Conservation (phyloP, 2,888 invertebrate species). For the Epiblema foenella region DNA sequence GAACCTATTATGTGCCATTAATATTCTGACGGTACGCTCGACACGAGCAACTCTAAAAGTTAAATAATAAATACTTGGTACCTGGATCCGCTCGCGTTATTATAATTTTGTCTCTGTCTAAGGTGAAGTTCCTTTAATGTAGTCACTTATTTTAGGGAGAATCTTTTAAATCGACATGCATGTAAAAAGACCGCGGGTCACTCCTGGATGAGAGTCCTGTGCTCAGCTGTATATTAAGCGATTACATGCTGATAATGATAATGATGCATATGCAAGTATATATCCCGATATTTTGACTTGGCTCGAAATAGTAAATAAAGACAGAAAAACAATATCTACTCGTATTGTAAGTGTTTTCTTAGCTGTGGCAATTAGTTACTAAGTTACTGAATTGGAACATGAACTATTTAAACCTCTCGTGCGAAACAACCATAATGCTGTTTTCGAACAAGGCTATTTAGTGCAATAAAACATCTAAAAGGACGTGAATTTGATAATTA, state of each 20-base stretch:
- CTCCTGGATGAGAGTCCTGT: too few relatives aligned
- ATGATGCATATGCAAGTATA: too few relatives aligned
- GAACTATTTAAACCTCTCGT: constrained; percentile 14
- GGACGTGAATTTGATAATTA: constrained; percentile 15
- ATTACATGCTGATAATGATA: too few relatives aligned
- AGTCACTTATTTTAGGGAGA: neutral
- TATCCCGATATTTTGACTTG: too few relatives aligned
- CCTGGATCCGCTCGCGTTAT: constrained; percentile 6
- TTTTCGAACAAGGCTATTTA: constrained; percentile 24
- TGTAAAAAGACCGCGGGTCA: too few relatives aligned
- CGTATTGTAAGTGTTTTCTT: too few relatives aligned
- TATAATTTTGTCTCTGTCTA: neutral
- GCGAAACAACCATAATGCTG: constrained; percentile 23
- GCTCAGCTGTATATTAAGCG: too few relatives aligned
- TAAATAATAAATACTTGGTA: constrained; percentile 60
- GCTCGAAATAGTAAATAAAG: too few relatives aligned
- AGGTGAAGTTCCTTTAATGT: neutral
- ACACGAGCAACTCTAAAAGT: constrained; percentile 72
- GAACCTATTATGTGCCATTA: constrained; percentile 81
- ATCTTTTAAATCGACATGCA: neutral
- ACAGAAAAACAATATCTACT: too few relatives aligned
- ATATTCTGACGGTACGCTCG: constrained; percentile 77
- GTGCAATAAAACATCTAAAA: too few relatives aligned
- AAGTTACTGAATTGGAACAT: too few relatives aligned
- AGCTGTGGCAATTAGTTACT: too few relatives aligned